phyloP scores from a whole-genome alignment of 2,797 vertebrate genomes.

The Phoebastria nigripes region DNA sequence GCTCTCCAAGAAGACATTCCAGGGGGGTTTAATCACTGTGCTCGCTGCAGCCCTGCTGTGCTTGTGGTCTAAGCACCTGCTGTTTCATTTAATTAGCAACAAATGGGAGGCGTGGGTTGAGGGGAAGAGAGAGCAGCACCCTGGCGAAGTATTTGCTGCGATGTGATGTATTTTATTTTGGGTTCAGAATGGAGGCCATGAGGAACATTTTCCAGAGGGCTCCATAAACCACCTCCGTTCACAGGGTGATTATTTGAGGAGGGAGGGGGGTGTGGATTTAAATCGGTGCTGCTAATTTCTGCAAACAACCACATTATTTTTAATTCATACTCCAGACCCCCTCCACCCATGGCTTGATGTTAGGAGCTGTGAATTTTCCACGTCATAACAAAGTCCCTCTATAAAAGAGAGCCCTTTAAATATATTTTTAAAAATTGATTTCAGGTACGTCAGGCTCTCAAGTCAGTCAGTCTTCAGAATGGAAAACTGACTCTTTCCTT shows the following conservation, averaged over 20 bases:
- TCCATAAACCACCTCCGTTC: slow-evolving; percentile 36
- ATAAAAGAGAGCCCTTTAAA: slow-evolving; percentile 24
- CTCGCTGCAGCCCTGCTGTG: neutral
- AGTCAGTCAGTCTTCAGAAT: neutral
- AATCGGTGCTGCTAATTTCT: slow-evolving; percentile 29
- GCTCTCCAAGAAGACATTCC: slow-evolving; percentile 60
- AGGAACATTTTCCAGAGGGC: slow-evolving; percentile 61
- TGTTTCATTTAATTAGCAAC: slow-evolving; percentile 74
- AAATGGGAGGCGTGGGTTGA: slow-evolving; percentile 43
- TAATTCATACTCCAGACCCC: slow-evolving; percentile 46
- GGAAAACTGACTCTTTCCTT: slow-evolving; percentile 12
- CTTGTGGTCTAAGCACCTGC: slow-evolving; percentile 71
- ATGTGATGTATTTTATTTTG: slow-evolving; percentile 50
- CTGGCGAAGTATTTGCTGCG: slow-evolving; percentile 32
- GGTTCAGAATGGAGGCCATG: neutral
- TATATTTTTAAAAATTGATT: neutral
- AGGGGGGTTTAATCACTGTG: slow-evolving; percentile 51
- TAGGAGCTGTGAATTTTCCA: slow-evolving; percentile 47
- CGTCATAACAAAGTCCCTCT: neutral
- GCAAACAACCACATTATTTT: slow-evolving; percentile 55
- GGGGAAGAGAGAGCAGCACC: slow-evolving; percentile 35
- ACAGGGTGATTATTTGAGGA: slow-evolving; percentile 55
- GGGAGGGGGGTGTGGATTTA: slow-evolving; percentile 21
- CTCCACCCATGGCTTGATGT: slow-evolving; percentile 50
- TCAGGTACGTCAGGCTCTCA: neutral